Conservation (phyloP, 2,888 invertebrate species). For the Serrognathus titanus region DNA sequence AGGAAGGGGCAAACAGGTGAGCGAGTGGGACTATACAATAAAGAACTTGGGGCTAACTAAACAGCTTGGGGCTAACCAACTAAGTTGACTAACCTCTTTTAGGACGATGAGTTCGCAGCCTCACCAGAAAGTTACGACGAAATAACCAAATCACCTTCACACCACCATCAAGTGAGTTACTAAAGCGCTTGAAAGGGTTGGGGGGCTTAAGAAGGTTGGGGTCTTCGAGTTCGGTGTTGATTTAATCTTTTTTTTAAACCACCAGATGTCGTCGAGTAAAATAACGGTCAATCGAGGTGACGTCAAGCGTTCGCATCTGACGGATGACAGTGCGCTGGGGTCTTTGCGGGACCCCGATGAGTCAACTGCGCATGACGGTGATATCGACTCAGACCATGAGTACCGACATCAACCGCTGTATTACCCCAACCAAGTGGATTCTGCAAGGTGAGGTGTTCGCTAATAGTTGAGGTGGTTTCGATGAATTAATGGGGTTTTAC, state of each 20-base stretch:
- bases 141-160: conserved; percentile 8
- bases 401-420: conserved; percentile 48
- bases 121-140: conserved; percentile 12
- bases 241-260: too few species aligned
- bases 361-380: conserved; percentile 81
- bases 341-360: conserved; percentile 43
- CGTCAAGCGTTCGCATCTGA: conserved; percentile 58
- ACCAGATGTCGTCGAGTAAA: conserved; percentile 33
- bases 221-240: background rate
- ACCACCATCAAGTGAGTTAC: background rate
- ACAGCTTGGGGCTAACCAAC: background rate
- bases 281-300: conserved; percentile 50
- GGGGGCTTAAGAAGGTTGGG: background rate
- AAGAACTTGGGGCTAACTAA: background rate
- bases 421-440: conserved; percentile 41
- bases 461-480: background rate
- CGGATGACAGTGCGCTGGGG: conserved; percentile 68
- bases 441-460: conserved; percentile 31
- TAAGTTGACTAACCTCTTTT: conserved; percentile 2
- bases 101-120: conserved; percentile 13
- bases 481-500: background rate
- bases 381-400: conserved; percentile 81
- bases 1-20: conserved; percentile 44
- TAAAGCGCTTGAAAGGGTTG: too few species aligned
- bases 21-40: background rate